Evolutionary conservation across 1,140 invertebrate genomes (phyloP).

Genomic region (Eurosta solidaginis): DNA sequence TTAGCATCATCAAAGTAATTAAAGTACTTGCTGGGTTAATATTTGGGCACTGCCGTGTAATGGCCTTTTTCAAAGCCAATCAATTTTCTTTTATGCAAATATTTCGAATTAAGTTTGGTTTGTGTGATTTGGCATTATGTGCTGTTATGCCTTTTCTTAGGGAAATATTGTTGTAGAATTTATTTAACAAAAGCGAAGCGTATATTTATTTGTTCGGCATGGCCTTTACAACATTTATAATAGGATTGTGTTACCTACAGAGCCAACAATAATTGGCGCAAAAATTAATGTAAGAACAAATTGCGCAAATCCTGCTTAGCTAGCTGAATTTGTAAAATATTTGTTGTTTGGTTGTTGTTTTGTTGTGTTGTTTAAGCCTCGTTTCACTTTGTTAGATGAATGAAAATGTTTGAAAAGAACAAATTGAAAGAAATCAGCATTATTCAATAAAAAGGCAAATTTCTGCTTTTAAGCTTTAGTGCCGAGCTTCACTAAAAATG

Average conservation of each 20-base stretch:
- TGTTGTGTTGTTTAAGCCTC: too few species aligned
- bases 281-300: background rate
- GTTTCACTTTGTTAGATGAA: too few species aligned
- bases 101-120: conserved; percentile 6
- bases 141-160: background rate
- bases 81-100: background rate
- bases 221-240: background rate
- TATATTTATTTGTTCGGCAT: background rate
- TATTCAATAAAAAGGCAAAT: too few species aligned
- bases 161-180: background rate
- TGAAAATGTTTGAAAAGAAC: too few species aligned
- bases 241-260: background rate
- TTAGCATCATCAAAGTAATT: too few species aligned
- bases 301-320: background rate
- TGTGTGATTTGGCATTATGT: background rate
- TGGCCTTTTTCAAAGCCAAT: background rate
- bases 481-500: too few species aligned
- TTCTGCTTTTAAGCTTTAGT: too few species aligned
- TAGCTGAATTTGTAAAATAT: too few species aligned
- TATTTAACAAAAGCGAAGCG: background rate
- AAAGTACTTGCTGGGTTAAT: background rate
- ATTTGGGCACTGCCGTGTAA: background rate
- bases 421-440: too few species aligned
- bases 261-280: background rate
- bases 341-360: too few species aligned